Conservation (phyloP, 2,888 invertebrate species). For the Drosophila pegasa region DNA sequence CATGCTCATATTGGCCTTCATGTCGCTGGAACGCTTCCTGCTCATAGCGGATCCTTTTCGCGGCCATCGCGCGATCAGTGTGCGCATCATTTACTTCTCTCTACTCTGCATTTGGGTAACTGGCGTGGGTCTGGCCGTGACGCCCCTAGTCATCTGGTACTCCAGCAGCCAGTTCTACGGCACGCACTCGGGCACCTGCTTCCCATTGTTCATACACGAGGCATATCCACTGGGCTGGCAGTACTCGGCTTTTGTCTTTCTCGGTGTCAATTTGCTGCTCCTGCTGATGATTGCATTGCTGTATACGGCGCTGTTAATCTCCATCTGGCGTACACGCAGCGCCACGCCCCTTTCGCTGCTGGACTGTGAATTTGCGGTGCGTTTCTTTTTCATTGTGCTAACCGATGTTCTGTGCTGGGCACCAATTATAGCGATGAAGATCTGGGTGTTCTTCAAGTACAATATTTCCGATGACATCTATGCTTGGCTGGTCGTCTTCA, state of each 20-base stretch:
- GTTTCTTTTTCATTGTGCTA: conserved; percentile 89
- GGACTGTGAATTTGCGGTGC: conserved; percentile 88
- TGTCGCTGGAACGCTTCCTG: conserved; percentile 89
- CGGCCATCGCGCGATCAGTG: conserved; percentile 86
- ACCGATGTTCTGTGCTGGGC: conserved; percentile 90
- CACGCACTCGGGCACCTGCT: conserved; percentile 88
- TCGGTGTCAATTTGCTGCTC: conserved; percentile 88
- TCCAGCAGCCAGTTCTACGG: conserved; percentile 88
- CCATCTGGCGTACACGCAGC: conserved; percentile 87
- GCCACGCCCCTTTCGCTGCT: conserved; percentile 87
- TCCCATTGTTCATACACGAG: conserved; percentile 89
- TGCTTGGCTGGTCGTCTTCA: conserved; percentile 89
- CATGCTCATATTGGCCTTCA: conserved; percentile 88
- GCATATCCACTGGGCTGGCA: conserved; percentile 89
- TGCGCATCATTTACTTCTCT: conserved; percentile 86
- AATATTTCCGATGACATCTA: conserved; percentile 87
- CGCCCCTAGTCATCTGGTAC: conserved; percentile 88
- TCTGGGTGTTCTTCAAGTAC: conserved; percentile 86
- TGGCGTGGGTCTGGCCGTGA: conserved; percentile 87
- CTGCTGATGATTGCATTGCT: conserved; percentile 87
- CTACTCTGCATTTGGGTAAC: conserved; percentile 87
- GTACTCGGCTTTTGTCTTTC: conserved; percentile 89
- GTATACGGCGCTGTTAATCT: conserved; percentile 88
- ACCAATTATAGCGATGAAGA: conserved; percentile 88
- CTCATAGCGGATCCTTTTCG: conserved; percentile 88